Conservation (phyloP, 2,113 vertebrate genomes). For the Microcebus ravelobensis region DNA sequence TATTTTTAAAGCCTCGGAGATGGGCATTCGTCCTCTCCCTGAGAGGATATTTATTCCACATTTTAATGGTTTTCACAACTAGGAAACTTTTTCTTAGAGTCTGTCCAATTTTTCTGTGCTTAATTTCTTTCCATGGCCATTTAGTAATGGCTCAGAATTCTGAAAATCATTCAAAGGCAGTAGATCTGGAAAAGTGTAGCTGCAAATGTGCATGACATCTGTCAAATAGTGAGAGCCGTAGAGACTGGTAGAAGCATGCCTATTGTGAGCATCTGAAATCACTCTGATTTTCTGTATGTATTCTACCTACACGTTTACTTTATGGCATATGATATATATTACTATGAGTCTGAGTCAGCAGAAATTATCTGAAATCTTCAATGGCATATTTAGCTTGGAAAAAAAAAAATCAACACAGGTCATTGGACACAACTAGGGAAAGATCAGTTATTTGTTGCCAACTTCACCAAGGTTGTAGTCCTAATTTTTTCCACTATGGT, state of each 20-base stretch:
- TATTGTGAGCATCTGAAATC: neutral
- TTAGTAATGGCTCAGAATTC: neutral
- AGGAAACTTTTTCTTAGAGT: constrained; percentile 47
- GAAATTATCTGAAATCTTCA: constrained; percentile 11
- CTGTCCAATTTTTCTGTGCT: constrained; percentile 28
- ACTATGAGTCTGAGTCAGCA: neutral
- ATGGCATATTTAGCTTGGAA: neutral
- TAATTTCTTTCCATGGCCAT: constrained; percentile 51
- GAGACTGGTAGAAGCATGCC: neutral
- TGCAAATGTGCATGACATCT: neutral
- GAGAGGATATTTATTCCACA: constrained; percentile 22
- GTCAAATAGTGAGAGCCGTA: neutral
- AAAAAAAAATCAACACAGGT: neutral
- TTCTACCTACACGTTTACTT: neutral
- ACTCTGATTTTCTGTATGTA: neutral
- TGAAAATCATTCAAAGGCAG: constrained; percentile 7
- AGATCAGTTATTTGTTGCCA: neutral
- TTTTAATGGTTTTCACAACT: constrained; percentile 42
- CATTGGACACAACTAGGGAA: neutral
- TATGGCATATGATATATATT: neutral
- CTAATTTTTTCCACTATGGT: neutral
- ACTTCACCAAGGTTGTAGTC: neutral
- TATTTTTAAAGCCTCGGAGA: constrained; percentile 25
- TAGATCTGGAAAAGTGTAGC: neutral
- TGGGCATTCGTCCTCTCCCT: neutral